Evolutionary conservation across 2,888 invertebrate genomes (phyloP).

Genomic region (Cabera pusaria): DNA sequence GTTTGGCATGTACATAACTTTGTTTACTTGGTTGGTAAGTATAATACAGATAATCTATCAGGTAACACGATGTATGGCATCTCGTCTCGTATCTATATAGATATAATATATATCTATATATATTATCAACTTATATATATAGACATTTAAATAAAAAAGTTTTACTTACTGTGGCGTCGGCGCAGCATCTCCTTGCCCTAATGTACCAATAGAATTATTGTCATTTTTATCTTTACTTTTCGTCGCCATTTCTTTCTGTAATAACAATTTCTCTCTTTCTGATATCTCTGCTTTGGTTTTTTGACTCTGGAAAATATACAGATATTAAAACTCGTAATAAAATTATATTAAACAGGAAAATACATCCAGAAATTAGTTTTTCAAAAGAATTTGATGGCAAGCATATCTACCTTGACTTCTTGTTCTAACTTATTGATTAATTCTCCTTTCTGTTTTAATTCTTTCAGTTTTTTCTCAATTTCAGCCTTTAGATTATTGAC

Average conservation of each 20-base stretch:
- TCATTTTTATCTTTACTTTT: slow-evolving; percentile 68
- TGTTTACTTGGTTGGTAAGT: too few species aligned
- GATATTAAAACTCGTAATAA: too few species aligned
- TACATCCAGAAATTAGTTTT: too few species aligned
- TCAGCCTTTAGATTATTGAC: slow-evolving; percentile 63
- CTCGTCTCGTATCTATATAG: too few species aligned
- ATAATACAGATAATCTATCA: too few species aligned
- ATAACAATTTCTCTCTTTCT: slow-evolving; percentile 62
- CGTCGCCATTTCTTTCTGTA: slow-evolving; percentile 61
- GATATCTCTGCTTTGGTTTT: slow-evolving; percentile 67
- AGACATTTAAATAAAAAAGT: too few species aligned
- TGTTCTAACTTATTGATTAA: slow-evolving; percentile 62
- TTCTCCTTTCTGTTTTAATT: slow-evolving; percentile 66
- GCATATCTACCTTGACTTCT: slow-evolving; percentile 51
- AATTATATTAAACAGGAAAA: too few species aligned
- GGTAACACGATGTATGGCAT: too few species aligned
- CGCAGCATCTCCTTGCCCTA: slow-evolving; percentile 61
- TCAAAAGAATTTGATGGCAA: too few species aligned
- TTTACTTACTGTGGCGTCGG: slow-evolving; percentile 52
- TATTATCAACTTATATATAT: too few species aligned
- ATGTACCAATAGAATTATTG: slow-evolving; percentile 58
- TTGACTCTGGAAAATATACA: slow-evolving; percentile 52
- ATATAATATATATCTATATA: too few species aligned
- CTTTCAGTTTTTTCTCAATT: slow-evolving; percentile 63
- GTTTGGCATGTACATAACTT: too few species aligned